Percentiles rank a stretch among this genome's conserved stretches.
phyloP scores from a whole-genome alignment of 2,888 invertebrate genomes.

The Scrobipalpa costella region DNA sequence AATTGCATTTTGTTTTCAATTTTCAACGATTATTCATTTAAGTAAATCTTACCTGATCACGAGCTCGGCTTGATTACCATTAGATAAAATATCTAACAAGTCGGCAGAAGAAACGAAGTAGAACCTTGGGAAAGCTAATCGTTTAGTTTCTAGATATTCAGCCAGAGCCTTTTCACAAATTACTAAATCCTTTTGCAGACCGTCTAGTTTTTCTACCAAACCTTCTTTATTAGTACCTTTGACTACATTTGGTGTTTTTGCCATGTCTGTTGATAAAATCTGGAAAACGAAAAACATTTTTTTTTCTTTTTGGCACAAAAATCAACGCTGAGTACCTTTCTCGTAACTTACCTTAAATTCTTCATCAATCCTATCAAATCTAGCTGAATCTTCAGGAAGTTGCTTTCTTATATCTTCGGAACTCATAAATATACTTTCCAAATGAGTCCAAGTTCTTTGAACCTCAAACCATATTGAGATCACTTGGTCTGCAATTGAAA shows the following conservation, averaged over 20 bases:
- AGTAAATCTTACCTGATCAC: constrained; percentile 81
- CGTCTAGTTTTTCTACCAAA: constrained; percentile 89
- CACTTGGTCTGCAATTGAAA: constrained; percentile 96
- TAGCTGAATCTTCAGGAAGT: constrained; percentile 94
- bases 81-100: constrained; percentile 95
- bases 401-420: constrained; percentile 98
- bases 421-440: constrained; percentile 98
- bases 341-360: constrained; percentile 88
- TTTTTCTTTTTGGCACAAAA: not conserved
- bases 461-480: constrained; percentile 97
- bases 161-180: constrained; percentile 98
- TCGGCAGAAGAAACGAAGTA: constrained; percentile 99
- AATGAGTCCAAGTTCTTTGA: constrained; percentile 97
- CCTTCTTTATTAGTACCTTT: constrained; percentile 94
- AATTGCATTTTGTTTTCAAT: not conserved
- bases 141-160: constrained; percentile 97
- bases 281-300: constrained; percentile 51
- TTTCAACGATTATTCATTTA: not conserved
- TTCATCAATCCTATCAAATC: constrained; percentile 94
- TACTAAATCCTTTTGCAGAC: constrained; percentile 90
- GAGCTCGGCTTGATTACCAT: constrained; percentile 95
- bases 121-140: constrained; percentile 96
- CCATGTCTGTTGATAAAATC: constrained; percentile 88
- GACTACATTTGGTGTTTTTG: constrained; percentile 93
- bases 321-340: not conserved